Conservation (phyloP, 2,888 invertebrate species). For the Argynnis bischoffii region DNA sequence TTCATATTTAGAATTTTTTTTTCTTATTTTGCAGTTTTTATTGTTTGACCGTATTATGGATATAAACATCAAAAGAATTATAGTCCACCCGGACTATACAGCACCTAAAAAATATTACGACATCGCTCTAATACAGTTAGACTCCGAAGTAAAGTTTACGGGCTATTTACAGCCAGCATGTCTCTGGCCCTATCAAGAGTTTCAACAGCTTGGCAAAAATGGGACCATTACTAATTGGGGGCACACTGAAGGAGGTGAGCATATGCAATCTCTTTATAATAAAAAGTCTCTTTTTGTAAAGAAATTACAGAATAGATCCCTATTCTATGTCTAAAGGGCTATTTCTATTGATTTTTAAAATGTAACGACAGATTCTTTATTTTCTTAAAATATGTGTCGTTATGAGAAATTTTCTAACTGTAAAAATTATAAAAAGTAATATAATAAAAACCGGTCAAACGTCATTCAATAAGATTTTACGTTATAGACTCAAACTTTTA, state of each 20-base stretch:
- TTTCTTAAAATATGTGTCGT: no score
- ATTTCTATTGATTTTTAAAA: no score
- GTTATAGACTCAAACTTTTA: no score
- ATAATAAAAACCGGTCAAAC: no score
- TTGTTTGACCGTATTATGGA: conserved; percentile 37
- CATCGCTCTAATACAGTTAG: conserved; percentile 45
- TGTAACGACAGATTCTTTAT: no score
- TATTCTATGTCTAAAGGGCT: no score
- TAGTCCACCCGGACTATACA: conserved; percentile 43
- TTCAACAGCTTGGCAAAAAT: conserved; percentile 27
- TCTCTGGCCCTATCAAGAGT: conserved; percentile 38
- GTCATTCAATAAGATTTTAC: no score
- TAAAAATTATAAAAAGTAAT: no score
- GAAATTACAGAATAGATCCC: no score
- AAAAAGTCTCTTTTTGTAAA: no score
- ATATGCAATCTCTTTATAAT: neutral
- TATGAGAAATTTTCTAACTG: no score
- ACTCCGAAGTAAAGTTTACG: conserved; percentile 36
- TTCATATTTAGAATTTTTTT: no score
- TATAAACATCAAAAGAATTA: conserved; percentile 41
- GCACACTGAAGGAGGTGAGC: conserved; percentile 29
- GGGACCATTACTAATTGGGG: conserved; percentile 45
- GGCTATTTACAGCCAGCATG: conserved; percentile 44
- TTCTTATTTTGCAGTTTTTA: conserved; percentile 31
- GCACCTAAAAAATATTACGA: conserved; percentile 44